Conservation (phyloP, 2,113 vertebrate species). For the Cephalopterus ornatus region DNA sequence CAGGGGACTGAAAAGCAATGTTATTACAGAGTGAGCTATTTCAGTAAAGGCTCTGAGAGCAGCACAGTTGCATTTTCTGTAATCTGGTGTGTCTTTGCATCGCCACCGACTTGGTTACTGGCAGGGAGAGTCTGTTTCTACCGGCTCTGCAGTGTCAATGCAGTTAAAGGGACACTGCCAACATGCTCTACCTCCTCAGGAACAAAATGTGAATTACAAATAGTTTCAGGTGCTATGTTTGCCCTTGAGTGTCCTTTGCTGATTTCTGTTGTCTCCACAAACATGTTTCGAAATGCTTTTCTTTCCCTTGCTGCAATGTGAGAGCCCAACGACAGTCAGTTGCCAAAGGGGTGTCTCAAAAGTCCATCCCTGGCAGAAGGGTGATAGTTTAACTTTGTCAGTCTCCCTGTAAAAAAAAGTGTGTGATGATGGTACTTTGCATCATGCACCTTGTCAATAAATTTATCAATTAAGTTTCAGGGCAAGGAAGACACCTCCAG, state of each 20-base stretch:
- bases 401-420: neutral
- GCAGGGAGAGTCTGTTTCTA: neutral
- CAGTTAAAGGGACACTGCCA: constrained; percentile 20
- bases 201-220: constrained; percentile 46
- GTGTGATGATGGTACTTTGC: neutral
- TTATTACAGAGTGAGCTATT: neutral
- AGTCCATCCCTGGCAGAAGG: neutral
- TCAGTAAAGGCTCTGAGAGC: neutral
- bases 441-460: neutral
- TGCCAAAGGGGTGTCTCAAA: rapidly evolving
- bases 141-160: neutral
- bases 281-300: constrained; percentile 4
- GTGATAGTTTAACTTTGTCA: neutral
- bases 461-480: neutral
- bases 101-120: neutral
- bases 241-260: constrained; percentile 23
- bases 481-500: neutral
- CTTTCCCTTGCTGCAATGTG: neutral
- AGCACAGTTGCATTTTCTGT: neutral
- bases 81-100: neutral
- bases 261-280: constrained; percentile 18
- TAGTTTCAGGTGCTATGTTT: constrained; percentile 22
- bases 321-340: neutral
- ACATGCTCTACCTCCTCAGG: neutral
- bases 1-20: neutral